Evolutionary conservation across 2,113 vertebrate genomes (phyloP).

Genomic region (Sceloporus undulatus): DNA sequence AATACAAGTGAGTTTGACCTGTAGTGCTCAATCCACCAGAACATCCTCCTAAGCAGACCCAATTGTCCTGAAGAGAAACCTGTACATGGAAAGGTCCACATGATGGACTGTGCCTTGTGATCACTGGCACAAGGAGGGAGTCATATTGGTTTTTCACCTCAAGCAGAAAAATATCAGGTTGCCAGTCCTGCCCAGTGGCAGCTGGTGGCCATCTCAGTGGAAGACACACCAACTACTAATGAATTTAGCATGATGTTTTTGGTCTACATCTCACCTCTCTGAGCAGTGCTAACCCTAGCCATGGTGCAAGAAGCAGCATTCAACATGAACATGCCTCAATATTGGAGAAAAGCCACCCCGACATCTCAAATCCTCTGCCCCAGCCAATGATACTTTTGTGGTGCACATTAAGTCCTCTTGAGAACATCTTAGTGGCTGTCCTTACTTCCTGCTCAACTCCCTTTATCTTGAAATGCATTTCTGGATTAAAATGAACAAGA

Average conservation of each 20-base stretch:
- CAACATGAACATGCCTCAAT: too few species aligned
- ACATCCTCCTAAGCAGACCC: too few species aligned
- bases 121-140: neutral
- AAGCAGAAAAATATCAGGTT: too few species aligned
- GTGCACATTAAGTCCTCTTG: too few species aligned
- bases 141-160: neutral
- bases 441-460: neutral
- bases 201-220: too few species aligned
- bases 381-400: too few species aligned
- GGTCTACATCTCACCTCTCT: neutral
- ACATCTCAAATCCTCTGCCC: neutral
- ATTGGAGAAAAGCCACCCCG: neutral
- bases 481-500: constrained; percentile 34
- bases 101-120: neutral
- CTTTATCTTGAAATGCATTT: constrained; percentile 74
- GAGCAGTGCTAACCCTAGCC: too few species aligned
- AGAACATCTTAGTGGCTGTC: neutral
- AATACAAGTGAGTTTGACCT: neutral
- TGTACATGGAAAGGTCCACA: neutral
- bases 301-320: neutral
- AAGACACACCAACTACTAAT: neutral
- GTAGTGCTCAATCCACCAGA: neutral
- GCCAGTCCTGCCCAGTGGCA: too few species aligned
- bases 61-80: neutral
- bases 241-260: neutral